Evolutionary conservation across 23 tunicate species (phyloP).

Genomic region (Phallusia fumigata): DNA sequence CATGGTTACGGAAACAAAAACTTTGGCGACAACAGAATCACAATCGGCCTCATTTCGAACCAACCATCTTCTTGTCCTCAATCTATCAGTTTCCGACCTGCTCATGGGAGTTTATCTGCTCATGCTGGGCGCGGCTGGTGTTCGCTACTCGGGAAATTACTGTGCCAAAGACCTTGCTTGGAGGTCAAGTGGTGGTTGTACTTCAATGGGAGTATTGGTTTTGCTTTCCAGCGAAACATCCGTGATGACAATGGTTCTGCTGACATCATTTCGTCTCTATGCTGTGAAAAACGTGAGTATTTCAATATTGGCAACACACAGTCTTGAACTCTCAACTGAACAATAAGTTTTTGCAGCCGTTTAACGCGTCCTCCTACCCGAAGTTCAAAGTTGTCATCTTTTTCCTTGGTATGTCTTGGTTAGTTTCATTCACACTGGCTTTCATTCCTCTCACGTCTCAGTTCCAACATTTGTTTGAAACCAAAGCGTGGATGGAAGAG

Average conservation of each 20-base stretch:
- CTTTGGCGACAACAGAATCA: too few relatives aligned
- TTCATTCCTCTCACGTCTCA: conserved; percentile 21
- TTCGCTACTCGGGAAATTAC: too few relatives aligned
- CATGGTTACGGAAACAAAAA: too few relatives aligned
- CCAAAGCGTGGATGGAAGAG: conserved; percentile 20
- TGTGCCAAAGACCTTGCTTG: too few relatives aligned
- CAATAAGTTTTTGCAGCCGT: background rate
- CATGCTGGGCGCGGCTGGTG: too few relatives aligned
- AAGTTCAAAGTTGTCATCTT: background rate
- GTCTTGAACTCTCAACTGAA: background rate
- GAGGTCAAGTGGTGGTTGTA: too few relatives aligned
- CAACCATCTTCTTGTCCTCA: too few relatives aligned
- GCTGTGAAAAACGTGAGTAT: conserved; percentile 21
- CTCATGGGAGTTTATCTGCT: too few relatives aligned
- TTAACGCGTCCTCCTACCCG: conserved; percentile 32
- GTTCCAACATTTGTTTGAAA: conserved; percentile 16
- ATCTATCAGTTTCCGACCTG: too few relatives aligned
- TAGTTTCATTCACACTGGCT: conserved; percentile 17
- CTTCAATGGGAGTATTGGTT: background rate
- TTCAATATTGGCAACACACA: background rate
- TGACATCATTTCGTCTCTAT: conserved; percentile 33
- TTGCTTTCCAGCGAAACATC: too few relatives aligned
- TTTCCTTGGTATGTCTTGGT: conserved; percentile 12
- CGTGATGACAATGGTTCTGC: too few relatives aligned
- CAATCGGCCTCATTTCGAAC: too few relatives aligned